Evolutionary conservation across 2,797 vertebrate species (phyloP).

Genomic region (Cheirogaleus major): DNA sequence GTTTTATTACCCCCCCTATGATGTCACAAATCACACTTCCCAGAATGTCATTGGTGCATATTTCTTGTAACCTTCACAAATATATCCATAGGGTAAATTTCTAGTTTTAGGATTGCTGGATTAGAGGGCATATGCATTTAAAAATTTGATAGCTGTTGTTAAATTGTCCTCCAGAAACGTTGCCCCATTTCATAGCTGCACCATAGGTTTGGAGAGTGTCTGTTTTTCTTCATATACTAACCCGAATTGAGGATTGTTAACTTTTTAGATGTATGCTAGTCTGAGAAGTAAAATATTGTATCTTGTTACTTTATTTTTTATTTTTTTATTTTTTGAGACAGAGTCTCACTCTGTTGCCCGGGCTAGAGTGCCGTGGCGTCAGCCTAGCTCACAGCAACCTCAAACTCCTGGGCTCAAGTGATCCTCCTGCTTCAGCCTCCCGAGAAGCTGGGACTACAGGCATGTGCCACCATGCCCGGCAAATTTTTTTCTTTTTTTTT

Average conservation of each 20-base stretch:
- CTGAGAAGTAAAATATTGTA: conserved; percentile 3
- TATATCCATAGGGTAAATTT: background rate
- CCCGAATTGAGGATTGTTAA: background rate
- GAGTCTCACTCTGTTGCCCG: no score
- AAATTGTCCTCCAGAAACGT: background rate
- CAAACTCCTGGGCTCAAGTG: no score
- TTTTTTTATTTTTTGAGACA: no score
- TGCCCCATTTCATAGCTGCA: background rate
- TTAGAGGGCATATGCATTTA: background rate
- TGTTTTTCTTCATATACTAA: background rate
- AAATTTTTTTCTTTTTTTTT: no score
- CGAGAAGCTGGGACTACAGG: no score
- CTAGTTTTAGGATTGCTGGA: background rate
- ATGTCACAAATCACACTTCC: background rate
- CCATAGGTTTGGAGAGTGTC: background rate
- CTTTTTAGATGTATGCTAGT: background rate
- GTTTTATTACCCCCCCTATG: background rate
- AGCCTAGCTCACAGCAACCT: no score
- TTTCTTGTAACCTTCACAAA: background rate
- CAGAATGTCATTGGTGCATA: background rate
- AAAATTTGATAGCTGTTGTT: background rate
- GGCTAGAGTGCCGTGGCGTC: no score
- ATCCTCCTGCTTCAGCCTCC: no score
- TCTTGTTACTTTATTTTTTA: background rate
- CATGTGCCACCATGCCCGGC: no score